phyloP scores from a whole-genome alignment of 2,797 vertebrate genomes.

The Erethizon dorsatum region DNA sequence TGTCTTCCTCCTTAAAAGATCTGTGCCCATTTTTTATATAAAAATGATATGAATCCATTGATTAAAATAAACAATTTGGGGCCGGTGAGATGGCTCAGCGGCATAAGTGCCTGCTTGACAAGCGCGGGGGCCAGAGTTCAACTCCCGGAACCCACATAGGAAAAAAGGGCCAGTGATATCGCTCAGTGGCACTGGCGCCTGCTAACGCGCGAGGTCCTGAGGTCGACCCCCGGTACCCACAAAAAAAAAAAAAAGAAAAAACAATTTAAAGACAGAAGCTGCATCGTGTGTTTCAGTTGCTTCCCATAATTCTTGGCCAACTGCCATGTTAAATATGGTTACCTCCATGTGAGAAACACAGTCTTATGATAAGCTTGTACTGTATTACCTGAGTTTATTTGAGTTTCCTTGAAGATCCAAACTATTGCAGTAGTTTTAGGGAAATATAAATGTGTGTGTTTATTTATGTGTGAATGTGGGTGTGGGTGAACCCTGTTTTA shows the following conservation, averaged over 20 bases:
- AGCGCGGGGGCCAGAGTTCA: too few relatives aligned
- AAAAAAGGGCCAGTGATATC: too few relatives aligned
- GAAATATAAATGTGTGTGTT: background rate
- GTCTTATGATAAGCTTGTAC: slow-evolving; percentile 11
- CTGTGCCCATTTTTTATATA: slow-evolving; percentile 43
- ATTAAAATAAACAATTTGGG: slow-evolving; percentile 42
- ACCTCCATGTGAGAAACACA: slow-evolving; percentile 37
- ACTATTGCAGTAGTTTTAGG: background rate
- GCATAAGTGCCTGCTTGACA: too few relatives aligned
- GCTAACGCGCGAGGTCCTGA: too few relatives aligned
- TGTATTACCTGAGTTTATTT: background rate
- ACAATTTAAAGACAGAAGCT: background rate
- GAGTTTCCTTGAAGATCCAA: slow-evolving; percentile 29
- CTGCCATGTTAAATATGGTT: background rate
- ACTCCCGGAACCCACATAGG: too few relatives aligned
- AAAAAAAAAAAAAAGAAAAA: background rate
- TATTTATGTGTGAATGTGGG: background rate
- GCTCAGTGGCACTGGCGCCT: too few relatives aligned
- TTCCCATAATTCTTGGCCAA: slow-evolving; percentile 37
- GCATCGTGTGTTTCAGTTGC: background rate
- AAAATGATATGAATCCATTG: slow-evolving; percentile 55
- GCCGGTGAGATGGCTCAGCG: too few relatives aligned
- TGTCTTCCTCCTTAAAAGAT: slow-evolving; percentile 58
- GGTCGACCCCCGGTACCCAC: too few relatives aligned
- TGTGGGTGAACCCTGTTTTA: background rate